phyloP scores from a whole-genome alignment of 2,888 invertebrate species.

The Cartodere bifasciata region DNA sequence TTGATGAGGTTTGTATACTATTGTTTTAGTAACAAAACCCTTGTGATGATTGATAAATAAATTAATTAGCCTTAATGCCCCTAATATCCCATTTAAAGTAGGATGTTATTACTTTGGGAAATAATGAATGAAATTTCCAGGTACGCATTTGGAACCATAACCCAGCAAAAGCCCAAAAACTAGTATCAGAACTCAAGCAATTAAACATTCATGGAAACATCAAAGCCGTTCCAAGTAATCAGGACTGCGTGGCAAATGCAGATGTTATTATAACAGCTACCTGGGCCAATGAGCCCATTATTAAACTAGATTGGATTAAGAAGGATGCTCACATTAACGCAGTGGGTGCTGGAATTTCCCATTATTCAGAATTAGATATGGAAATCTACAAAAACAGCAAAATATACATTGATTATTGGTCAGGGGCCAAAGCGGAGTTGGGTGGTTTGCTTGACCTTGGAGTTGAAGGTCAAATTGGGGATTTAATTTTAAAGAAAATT shows the following conservation, averaged over 20 bases:
- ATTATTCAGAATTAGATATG: conserved; percentile 40
- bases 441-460: conserved; percentile 37
- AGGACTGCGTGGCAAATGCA: conserved; percentile 41
- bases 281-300: conserved; percentile 36
- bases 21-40: conserved; percentile 2
- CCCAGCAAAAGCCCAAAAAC: conserved; percentile 23
- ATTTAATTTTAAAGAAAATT: conserved; percentile 34
- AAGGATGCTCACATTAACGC: conserved; percentile 49
- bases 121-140: too few species aligned
- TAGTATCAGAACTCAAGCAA: conserved; percentile 29
- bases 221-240: conserved; percentile 23
- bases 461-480: conserved; percentile 43
- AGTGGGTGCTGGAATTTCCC: conserved; percentile 42
- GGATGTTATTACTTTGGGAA: too few species aligned
- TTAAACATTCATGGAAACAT: conserved; percentile 14
- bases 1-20: conserved; percentile 28
- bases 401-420: conserved; percentile 44
- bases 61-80: too few species aligned
- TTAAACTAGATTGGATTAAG: conserved; percentile 40
- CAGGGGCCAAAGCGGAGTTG: conserved; percentile 40
- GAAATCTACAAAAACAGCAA: conserved; percentile 37
- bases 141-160: conserved; percentile 45
- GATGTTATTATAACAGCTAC: conserved; percentile 53
- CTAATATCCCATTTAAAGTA: too few species aligned
- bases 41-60: conserved; percentile 4